Evolutionary conservation across 2,113 vertebrate genomes (phyloP).

Genomic region (Tyto alba): DNA sequence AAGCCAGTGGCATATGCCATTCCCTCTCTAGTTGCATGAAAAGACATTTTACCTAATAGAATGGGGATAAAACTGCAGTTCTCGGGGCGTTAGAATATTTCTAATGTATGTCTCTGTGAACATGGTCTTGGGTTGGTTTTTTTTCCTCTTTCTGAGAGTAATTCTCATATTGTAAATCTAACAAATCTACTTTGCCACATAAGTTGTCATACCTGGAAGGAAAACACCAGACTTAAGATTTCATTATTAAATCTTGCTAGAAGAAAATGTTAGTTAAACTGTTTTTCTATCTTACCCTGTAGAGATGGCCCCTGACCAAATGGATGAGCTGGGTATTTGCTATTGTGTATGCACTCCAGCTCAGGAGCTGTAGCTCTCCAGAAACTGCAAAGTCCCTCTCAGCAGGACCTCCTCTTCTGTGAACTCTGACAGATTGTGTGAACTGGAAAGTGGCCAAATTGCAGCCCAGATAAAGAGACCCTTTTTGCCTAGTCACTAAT

Average conservation of each 20-base stretch:
- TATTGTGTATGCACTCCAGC: not conserved
- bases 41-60: not conserved
- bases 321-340: not conserved
- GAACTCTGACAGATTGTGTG: not conserved
- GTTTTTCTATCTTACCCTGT: not conserved
- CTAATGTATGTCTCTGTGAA: not conserved
- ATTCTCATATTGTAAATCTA: not conserved
- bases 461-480: not conserved
- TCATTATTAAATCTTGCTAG: not conserved
- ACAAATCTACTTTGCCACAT: not conserved
- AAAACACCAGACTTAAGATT: not conserved
- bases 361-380: not conserved
- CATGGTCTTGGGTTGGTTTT: not conserved
- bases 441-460: not conserved
- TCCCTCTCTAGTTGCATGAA: not conserved
- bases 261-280: not conserved
- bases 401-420: not conserved
- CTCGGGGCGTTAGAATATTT: not conserved
- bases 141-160: not conserved
- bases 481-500: not conserved
- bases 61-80: not conserved
- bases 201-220: not conserved
- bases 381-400: not conserved
- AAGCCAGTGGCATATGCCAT: not conserved
- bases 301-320: not conserved